phyloP scores from a whole-genome alignment of 2,888 invertebrate species.

The Melinopterus prodromus region DNA sequence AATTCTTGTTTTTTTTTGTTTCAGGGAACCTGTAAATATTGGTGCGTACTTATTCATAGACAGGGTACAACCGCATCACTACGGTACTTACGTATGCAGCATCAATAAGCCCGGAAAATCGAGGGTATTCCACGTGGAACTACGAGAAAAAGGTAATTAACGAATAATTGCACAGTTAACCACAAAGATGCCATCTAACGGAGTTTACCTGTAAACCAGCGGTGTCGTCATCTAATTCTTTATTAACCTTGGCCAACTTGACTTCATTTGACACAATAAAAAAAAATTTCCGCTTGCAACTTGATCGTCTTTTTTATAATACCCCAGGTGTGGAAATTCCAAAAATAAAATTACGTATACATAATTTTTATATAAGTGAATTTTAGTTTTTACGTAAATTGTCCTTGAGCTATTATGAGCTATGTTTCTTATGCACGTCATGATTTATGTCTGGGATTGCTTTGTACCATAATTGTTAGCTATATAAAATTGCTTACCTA shows the following conservation, averaged over 20 bases:
- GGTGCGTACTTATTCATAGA: conserved; percentile 74
- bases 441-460: too few species aligned
- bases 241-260: neutral
- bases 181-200: neutral
- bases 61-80: conserved; percentile 69
- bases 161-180: neutral
- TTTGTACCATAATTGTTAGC: too few species aligned
- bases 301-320: neutral
- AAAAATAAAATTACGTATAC: neutral
- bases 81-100: conserved; percentile 75
- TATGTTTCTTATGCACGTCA: too few species aligned
- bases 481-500: too few species aligned
- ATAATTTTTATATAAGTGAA: neutral
- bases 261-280: neutral
- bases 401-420: neutral
- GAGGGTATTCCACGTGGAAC: conserved; percentile 62
- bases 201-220: neutral
- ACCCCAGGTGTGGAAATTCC: neutral
- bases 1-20: conserved; percentile 42
- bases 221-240: neutral
- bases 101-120: conserved; percentile 71
- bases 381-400: neutral
- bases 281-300: neutral
- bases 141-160: conserved; percentile 66
- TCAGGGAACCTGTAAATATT: conserved; percentile 75